Evolutionary conservation across 2,888 invertebrate species (phyloP), one percentile per base, ranked within the genome.

Genomic region (Temnothorax unifasciatus): DNA sequence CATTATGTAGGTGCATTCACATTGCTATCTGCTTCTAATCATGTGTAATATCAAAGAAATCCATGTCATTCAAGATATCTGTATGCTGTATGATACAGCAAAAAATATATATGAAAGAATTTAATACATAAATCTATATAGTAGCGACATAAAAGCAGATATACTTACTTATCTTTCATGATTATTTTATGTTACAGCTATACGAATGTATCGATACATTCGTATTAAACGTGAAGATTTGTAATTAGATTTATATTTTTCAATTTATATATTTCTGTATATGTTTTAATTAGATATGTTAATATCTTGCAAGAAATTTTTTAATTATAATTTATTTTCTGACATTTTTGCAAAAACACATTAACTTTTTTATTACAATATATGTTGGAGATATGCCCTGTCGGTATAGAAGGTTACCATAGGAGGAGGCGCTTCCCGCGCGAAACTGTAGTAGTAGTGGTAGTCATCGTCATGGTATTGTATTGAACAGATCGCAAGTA

Each of bases 231-330:
- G 11, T 2, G n/a, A 13, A 41, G 13, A 41, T 64, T 64, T 61
- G n/a, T 61, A 63, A 63, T 63, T n/a, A 63, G 6, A 63, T 63
- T 38, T 61, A n/a, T 38, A 38, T 38, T 61, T 5, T 38, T 63
- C n/a, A 38, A 15, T 64, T 15, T 41, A 21, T 64, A 15, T 15
- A 44, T 44, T 64, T 64, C 8, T 64, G 41, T 18, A 9, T 34
- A 63, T 25, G 1, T 21, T 64, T 64, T 41, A 21, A 64, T 64
- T 41, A 41, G 11, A 64, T 21, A 41, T n/a, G 34, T 63, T 38
- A 21, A 41, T 64, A 41, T 21, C 3, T 61, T 38, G 1, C 15
- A 64, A 13, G 13, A 64, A 41, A 44, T 41, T 25, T 0, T 64
- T 41, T 21, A 44, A 41, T 64, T 63, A 41, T 25, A 8, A 44